Evolutionary conservation across 30 jellyfish, hydroid and myxozoan species (phyloP).

Genomic region (Mastigias papua): DNA sequence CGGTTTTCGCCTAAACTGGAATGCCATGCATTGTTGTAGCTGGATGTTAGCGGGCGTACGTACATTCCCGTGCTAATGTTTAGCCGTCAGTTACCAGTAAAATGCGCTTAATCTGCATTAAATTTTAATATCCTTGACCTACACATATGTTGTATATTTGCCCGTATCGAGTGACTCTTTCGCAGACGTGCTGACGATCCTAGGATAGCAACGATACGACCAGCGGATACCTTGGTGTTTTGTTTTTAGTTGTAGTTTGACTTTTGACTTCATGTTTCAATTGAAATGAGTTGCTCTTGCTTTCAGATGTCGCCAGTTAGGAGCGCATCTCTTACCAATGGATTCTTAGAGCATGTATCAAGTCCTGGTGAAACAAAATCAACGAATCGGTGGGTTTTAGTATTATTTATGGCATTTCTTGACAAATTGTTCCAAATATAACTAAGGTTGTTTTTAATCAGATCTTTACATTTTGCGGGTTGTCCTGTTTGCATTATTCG

Average conservation of each 20-base stretch:
- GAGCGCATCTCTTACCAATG: constrained; percentile 64
- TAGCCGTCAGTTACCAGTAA: constrained; percentile 60
- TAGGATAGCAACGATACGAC: not conserved
- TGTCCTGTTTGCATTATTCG: no score
- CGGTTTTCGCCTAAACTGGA: not conserved
- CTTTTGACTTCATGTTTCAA: not conserved
- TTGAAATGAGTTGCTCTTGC: constrained; percentile 70
- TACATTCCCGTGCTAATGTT: constrained; percentile 10
- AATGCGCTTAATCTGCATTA: constrained; percentile 65
- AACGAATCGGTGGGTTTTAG: constrained; percentile 26
- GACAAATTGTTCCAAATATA: no score
- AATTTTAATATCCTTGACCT: constrained; percentile 70
- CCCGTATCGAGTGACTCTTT: not conserved
- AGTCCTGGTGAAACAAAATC: constrained; percentile 54
- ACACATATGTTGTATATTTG: constrained; percentile 41
- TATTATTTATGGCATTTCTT: not conserved
- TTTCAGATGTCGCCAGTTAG: constrained; percentile 81
- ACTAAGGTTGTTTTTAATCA: no score
- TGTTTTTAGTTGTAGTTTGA: not conserved
- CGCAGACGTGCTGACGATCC: not conserved
- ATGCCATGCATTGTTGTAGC: constrained; percentile 23
- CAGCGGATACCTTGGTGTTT: not conserved
- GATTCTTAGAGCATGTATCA: constrained; percentile 53
- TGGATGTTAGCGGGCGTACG: constrained; percentile 29
- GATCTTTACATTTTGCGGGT: no score